Evolutionary conservation across 1,140 invertebrate genomes (phyloP).

Genomic region (Nilaparvata lugens): DNA sequence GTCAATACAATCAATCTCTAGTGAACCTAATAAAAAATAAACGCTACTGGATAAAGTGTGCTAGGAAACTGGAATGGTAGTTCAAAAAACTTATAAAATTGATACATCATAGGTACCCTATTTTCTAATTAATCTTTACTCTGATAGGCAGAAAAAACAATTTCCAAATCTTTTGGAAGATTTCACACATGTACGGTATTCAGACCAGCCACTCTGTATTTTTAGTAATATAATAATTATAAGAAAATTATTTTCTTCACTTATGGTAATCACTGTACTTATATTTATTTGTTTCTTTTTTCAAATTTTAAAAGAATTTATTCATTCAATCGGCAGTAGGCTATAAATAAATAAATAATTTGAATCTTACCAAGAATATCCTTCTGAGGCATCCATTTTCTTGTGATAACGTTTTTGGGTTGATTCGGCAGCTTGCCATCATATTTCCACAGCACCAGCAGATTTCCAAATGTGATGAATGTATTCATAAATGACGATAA

Average conservation of each 20-base stretch:
- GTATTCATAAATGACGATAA: conserved; percentile 36
- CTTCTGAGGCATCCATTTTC: conserved; percentile 36
- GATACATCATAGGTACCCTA: too few species aligned
- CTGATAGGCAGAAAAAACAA: too few species aligned
- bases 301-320: too few species aligned
- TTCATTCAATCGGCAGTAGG: background rate
- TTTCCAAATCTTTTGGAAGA: too few species aligned
- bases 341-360: conserved; percentile 8
- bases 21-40: too few species aligned
- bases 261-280: background rate
- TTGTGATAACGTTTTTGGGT: conserved; percentile 39
- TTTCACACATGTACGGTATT: conserved; percentile 46
- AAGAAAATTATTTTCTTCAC: conserved; percentile 1
- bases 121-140: too few species aligned
- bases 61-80: too few species aligned
- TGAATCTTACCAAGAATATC: conserved; percentile 31
- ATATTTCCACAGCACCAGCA: conserved; percentile 49
- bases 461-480: conserved; percentile 39
- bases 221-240: conserved; percentile 42
- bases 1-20: too few species aligned
- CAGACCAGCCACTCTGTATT: conserved; percentile 59
- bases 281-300: too few species aligned
- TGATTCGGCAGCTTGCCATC: conserved; percentile 38
- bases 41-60: too few species aligned
- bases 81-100: too few species aligned